Base-by-base conservation (phyloP, 2,113 vertebrate genomes). In the Nothoprocta pentlandii region DNA sequence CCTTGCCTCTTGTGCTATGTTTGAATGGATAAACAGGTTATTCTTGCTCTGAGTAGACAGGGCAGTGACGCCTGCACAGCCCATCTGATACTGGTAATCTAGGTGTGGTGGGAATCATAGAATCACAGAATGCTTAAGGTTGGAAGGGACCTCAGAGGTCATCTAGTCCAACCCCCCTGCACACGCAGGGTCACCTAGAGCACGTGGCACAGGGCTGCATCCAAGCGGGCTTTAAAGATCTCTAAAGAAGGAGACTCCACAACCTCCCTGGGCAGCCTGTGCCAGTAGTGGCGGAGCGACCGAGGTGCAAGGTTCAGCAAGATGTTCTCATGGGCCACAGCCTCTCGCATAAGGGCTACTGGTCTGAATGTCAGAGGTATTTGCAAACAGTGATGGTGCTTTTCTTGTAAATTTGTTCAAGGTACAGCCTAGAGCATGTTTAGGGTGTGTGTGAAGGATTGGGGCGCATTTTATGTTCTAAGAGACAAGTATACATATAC, bases 1-100 rank as follows among this genome's bases (percentile, higher is more conserved):
- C 19, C 92, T 90, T 70, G 34, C 71, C 61, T 32, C 81, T 93
- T 90, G 49, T 81, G 76, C 92, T 93, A 76, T 39, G 59, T 92
- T 80, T 88, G 15, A 78, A 26, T 12, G 63, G 79, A 77, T 83
- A 90, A 91, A 80, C 73, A 69, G 11, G 10, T 90, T 85, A 59
- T 54, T n/a, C 7, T 80, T 93, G 30, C 49, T 8, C 2, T 63
- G 23, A 51, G 25, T 21, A 79, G 54, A 53, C 20, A 78, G 17
- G 22, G 32, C 85, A 78, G 17, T 87, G 39, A 19, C 77, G 49
- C 10, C 39, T 67, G 9, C 62, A 7, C 54, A 75, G n/a, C 2
- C 36, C 34, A 39, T 10, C 28, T 68, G 23, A 36, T 71, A 28
- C 22, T 28, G 47, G 17, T 39, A 44, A 34, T 51, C 17, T 63